These are phyloP conservation scores for Torymus aiolomorphi DNA, from an alignment of 2,888 invertebrate genomes.

Conservation along the genomic window DNA sequence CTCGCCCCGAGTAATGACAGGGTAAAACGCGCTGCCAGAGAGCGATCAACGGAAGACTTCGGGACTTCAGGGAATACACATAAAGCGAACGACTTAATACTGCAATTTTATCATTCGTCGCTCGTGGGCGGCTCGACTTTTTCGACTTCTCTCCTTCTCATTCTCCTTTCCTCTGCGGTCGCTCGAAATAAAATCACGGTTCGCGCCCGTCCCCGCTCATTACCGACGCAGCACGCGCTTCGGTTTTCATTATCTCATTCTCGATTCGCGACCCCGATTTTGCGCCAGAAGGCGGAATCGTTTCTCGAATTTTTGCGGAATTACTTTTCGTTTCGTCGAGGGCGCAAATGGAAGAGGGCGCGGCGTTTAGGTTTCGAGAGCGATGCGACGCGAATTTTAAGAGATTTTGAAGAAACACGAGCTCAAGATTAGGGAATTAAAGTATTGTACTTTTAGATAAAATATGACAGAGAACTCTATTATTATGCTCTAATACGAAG, in stretches of 20 bases:
- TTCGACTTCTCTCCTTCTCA: constrained; percentile 37
- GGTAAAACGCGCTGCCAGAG: constrained; percentile 65
- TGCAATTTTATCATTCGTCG: constrained; percentile 75
- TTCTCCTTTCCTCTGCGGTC: constrained; percentile 65
- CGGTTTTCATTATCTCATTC: constrained; percentile 57
- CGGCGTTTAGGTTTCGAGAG: too few relatives aligned
- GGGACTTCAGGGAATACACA: constrained; percentile 75
- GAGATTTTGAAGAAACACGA: too few relatives aligned
- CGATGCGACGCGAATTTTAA: too few relatives aligned
- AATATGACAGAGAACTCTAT: too few relatives aligned
- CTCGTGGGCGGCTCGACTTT: constrained; percentile 57
- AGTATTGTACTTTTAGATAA: too few relatives aligned
- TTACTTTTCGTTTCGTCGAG: constrained; percentile 3
- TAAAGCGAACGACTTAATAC: constrained; percentile 76
- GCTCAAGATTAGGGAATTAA: too few relatives aligned
- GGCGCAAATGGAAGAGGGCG: too few relatives aligned
- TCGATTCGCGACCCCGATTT: neutral
- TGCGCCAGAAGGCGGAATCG: neutral
- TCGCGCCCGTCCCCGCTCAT: constrained; percentile 64
- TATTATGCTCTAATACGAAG: too few relatives aligned
- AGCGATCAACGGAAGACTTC: constrained; percentile 61
- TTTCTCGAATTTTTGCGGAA: neutral
- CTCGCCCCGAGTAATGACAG: constrained; percentile 71
- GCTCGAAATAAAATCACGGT: constrained; percentile 75
- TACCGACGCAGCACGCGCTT: constrained; percentile 52